These are phyloP conservation scores for Ardeotis arabs DNA, from an alignment of 2,113 vertebrate genomes.

Conservation along the genomic window DNA sequence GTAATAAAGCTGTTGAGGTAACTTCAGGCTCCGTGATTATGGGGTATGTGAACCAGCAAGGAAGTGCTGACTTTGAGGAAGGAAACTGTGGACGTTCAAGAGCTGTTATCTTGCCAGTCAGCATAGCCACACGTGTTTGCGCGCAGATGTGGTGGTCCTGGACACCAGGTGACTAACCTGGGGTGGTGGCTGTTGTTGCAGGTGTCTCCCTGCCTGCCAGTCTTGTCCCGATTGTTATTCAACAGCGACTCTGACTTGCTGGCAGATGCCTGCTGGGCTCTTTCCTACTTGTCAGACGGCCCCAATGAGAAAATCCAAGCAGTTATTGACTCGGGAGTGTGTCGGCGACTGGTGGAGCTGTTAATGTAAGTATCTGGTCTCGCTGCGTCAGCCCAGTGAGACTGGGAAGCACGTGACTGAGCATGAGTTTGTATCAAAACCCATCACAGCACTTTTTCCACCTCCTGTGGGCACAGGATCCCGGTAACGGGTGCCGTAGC, in stretches of 20 bases:
- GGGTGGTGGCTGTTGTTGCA: slow-evolving; percentile 56
- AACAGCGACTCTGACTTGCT: slow-evolving; percentile 96
- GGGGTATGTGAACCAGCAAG: neutral
- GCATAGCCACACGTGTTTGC: too few relatives aligned
- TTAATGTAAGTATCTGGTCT: slow-evolving; percentile 85
- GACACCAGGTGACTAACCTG: neutral
- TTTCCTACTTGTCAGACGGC: slow-evolving; percentile 96
- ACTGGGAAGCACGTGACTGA: neutral
- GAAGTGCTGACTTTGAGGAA: neutral
- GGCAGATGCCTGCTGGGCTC: slow-evolving; percentile 97
- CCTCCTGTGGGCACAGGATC: accelerated
- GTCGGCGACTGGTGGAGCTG: slow-evolving; percentile 93
- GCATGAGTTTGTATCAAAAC: accelerated
- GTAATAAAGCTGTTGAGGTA: neutral
- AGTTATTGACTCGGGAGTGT: slow-evolving; percentile 97
- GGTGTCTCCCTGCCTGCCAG: slow-evolving; percentile 96
- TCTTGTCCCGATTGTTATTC: slow-evolving; percentile 93
- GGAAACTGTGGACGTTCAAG: neutral
- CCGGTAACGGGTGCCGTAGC: neutral
- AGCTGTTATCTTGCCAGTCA: accelerated
- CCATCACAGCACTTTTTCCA: accelerated
- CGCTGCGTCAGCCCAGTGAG: neutral
- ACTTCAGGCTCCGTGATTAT: neutral
- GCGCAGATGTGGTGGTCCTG: neutral
- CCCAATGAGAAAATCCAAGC: slow-evolving; percentile 99